Base-by-base conservation (phyloP, 1,140 invertebrate species). In the Venturia canescens region DNA sequence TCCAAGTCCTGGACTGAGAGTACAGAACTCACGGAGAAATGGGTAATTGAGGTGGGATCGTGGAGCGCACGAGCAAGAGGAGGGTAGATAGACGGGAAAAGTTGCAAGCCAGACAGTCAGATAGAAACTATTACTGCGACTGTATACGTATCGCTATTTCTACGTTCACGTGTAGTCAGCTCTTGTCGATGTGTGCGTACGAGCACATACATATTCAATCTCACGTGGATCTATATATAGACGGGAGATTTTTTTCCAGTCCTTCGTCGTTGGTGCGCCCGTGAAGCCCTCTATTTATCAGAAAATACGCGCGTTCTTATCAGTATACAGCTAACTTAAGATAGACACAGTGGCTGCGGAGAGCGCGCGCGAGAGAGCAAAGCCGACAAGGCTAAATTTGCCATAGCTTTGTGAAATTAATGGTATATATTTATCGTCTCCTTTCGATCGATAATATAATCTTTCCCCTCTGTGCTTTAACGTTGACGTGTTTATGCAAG, bases 21-120 rank as follows among this genome's bases (percentile, higher is more conserved):
- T 69, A 69, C 50, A 38, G 29, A 76, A 34, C 38, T 38, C 26
- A 76, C 50, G 53, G 72, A 76, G 72, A 76, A 76, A 76, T 60
- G 53, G 72, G 72, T 76, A 60, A 76, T 76, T 53, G 72, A 60
- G 53, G 72, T 76, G 60, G 76, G 76, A 26, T 78, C n/a, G 60
- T 67, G 38, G 21, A 78, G 27, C 31, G 71, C 71, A 74, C 18
- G 53, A 76, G 50, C 50, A 60, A 31, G 26, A 63, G 72, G 16
- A 53, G 31, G 27, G 44, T 21, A 76, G 53, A 76, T 76, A 76
- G 72, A 60, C 38, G 72, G 48, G 50, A 76, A 76, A 76, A 76
- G 72, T 76, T 76, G 72, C 72, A 63, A 60, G 44, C 48, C 29
- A 57, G 53, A 74, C 71, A 74, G 44, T 53, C 71, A 53, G 71